Percentiles rank a stretch among this genome's conserved stretches.
Evolutionary conservation across 1,140 invertebrate species (phyloP).

Genomic region (Scaptomyza pallida): DNA sequence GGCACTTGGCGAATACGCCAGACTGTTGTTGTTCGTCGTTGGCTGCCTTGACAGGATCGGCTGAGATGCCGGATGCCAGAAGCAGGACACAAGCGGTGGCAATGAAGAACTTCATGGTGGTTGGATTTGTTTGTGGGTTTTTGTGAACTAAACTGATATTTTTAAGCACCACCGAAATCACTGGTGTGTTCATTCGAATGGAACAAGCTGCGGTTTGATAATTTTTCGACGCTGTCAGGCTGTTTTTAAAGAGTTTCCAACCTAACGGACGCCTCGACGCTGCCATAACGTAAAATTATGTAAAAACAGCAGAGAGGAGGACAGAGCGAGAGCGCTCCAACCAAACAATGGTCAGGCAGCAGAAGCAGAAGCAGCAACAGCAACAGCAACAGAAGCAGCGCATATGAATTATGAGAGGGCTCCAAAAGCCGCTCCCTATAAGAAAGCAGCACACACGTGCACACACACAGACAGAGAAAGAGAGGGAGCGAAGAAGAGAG

Average conservation of each 20-base stretch:
- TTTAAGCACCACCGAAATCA: conserved; percentile 82
- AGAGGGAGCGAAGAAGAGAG: conserved; percentile 7
- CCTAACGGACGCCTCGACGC: conserved; percentile 73
- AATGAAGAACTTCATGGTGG: conserved; percentile 77
- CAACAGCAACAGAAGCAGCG: conserved; percentile 42
- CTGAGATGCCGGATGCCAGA: conserved; percentile 75
- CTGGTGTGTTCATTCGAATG: conserved; percentile 84
- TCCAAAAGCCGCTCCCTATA: conserved; percentile 39
- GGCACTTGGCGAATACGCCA: conserved; percentile 85
- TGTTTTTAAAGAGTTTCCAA: conserved; percentile 84
- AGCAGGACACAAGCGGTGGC: conserved; percentile 80
- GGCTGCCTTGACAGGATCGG: conserved; percentile 74
- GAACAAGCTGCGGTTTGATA: conserved; percentile 84
- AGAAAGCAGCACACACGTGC: too few relatives aligned
- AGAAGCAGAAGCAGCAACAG: conserved; percentile 1
- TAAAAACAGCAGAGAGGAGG: conserved; percentile 64
- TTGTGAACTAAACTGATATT: conserved; percentile 62
- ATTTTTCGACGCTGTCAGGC: conserved; percentile 82
- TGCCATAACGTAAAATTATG: conserved; percentile 81
- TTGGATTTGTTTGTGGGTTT: conserved; percentile 32
- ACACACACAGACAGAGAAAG: too few relatives aligned
- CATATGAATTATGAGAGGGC: conserved; percentile 52
- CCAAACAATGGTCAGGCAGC: conserved; percentile 23
- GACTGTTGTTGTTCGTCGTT: conserved; percentile 56
- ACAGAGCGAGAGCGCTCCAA: conserved; percentile 3